Evolutionary conservation across 1,140 invertebrate species (phyloP), one percentile per base, ranked within the genome.

Genomic region (Ips typographus): DNA sequence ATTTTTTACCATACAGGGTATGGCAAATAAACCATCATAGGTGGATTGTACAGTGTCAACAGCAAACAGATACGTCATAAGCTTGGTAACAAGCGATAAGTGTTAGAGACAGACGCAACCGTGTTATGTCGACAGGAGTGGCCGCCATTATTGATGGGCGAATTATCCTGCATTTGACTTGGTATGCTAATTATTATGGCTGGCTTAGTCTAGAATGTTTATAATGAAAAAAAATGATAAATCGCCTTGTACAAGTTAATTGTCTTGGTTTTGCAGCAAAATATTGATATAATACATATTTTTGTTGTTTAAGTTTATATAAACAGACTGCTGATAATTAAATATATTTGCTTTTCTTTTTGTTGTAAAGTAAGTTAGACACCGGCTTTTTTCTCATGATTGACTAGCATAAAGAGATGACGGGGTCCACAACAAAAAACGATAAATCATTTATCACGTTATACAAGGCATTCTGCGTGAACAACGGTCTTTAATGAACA

Each of bases 131-230:
- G 65, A 53, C 60, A 65, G 68, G 61, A 65, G 60, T 64, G 68
- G 60, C 56, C 56, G 49, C 39, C 55, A 70, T 70, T 70, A 70
- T 70, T 70, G 68, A 70, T 70, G 68, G 53, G 6, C 55, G 62
- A 70, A 70, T 70, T 70, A 70, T 70, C 68, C 68, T 47, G 68
- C 40, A 68, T 60, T 39, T 49, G 41, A 57, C 55, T 70, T 43
- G 42, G 37, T 65, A 70, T 70, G 68, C 61, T 70, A 70, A 70
- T 70, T 68, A 43, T 39, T 4, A 40, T 22, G 44, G 1, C 3
- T 49, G 44, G 44, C 44, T 49, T 49, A 8, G 3, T 49, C 44
- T 49, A 22, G 22, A 22, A 22, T 22, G 22, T 22, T 22, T 22
- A 22, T 22, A 22, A 22, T 22, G 22, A 22, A 22, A 22, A 22